A percentile compares a stretch with the other conserved stretches of the same genome.
phyloP scores from a whole-genome alignment of 2,113 vertebrate species.

The Syrmaticus mikado region DNA sequence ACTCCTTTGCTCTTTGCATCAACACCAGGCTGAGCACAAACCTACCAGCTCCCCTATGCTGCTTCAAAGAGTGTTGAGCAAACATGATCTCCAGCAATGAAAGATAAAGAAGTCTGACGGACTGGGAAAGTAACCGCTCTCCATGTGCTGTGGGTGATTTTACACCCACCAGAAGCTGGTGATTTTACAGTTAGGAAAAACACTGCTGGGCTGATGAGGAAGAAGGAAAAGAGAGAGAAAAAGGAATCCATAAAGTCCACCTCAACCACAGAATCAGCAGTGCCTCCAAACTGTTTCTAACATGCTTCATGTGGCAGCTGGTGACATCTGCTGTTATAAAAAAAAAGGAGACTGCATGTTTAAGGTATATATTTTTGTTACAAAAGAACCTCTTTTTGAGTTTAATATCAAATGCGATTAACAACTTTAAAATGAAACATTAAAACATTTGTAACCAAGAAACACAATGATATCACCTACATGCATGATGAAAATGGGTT shows the following conservation, averaged over 20 bases:
- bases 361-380: background rate
- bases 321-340: background rate
- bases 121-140: background rate
- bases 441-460: background rate
- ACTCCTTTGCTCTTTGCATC: background rate
- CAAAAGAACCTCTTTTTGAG: background rate
- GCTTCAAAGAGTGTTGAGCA: background rate
- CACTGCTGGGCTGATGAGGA: background rate
- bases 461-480: background rate
- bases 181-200: background rate
- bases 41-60: background rate
- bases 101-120: background rate
- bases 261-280: background rate
- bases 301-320: rapidly evolving
- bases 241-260: background rate
- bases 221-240: background rate
- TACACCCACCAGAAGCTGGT: background rate
- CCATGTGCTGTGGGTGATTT: too few relatives aligned
- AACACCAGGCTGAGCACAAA: background rate
- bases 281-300: background rate
- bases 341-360: background rate
- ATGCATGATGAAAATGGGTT: too few relatives aligned
- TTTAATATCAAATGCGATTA: background rate
- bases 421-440: background rate
- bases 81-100: background rate